A percentile compares a stretch with the other conserved stretches of the same genome.
Evolutionary conservation across 2,888 invertebrate species (phyloP).

Genomic region (Acrobasis repandana): DNA sequence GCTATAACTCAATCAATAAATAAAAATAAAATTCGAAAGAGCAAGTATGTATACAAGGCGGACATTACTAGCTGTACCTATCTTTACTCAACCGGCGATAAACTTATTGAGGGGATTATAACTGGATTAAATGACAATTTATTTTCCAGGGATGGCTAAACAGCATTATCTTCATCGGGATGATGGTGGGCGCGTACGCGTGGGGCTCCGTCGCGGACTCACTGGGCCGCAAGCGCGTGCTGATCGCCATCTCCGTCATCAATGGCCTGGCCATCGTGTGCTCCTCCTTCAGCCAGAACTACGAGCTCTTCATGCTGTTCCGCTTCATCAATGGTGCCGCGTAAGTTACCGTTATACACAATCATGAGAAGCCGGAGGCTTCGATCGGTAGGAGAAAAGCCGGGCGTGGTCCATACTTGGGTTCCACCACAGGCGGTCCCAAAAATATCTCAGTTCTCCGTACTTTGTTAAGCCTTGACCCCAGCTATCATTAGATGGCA

Average conservation of each 20-base stretch:
- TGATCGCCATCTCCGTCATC: conserved; percentile 94
- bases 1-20: too few species aligned
- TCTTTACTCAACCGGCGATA: too few species aligned
- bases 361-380: too few species aligned
- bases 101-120: too few species aligned
- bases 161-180: conserved; percentile 92
- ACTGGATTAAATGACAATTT: background rate
- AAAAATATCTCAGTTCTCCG: too few species aligned
- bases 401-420: too few species aligned
- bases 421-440: too few species aligned
- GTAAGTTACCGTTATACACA: conserved; percentile 85
- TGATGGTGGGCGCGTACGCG: conserved; percentile 97
- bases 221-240: conserved; percentile 92
- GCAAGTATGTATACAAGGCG: too few species aligned
- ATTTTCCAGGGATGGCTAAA: conserved; percentile 85
- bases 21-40: too few species aligned
- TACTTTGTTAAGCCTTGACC: too few species aligned
- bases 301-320: conserved; percentile 94
- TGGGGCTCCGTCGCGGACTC: conserved; percentile 97
- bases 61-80: too few species aligned
- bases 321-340: conserved; percentile 96
- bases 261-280: conserved; percentile 95
- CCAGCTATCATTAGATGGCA: background rate
- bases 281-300: conserved; percentile 94
- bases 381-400: too few species aligned